Evolutionary conservation across 2,113 vertebrate species (phyloP).

Genomic region (Gasterosteus aculeatus): DNA sequence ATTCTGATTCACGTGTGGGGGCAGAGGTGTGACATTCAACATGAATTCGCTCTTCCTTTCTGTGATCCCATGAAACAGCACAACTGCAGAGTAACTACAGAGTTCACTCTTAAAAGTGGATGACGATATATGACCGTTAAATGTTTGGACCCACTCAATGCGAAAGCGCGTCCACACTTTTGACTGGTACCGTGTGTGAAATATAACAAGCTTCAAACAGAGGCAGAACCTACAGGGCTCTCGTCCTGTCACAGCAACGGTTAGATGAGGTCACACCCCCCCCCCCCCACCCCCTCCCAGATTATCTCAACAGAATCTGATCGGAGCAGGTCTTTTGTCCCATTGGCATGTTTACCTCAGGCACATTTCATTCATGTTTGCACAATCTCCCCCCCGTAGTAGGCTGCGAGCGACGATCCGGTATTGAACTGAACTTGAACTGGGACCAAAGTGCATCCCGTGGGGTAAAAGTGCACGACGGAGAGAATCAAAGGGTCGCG

Average conservation of each 20-base stretch:
- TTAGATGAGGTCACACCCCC: slow-evolving; percentile 65
- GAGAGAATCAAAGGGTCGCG: slow-evolving; percentile 8
- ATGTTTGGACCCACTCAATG: neutral
- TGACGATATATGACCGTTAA: neutral
- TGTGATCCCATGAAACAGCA: slow-evolving; percentile 15
- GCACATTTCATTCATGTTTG: slow-evolving; percentile 68
- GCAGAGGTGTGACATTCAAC: slow-evolving; percentile 51
- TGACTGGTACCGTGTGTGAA: too few relatives aligned
- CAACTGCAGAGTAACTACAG: slow-evolving; percentile 6
- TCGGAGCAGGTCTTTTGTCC: slow-evolving; percentile 73
- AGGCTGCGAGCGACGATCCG: slow-evolving; percentile 11
- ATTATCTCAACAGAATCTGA: slow-evolving; percentile 78
- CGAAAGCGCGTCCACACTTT: too few relatives aligned
- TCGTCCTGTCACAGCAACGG: slow-evolving; percentile 52
- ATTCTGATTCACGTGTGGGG: slow-evolving; percentile 28
- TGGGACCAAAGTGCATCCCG: neutral
- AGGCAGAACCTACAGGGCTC: slow-evolving; percentile 12
- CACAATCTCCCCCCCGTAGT: slow-evolving; percentile 42
- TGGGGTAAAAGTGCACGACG: slow-evolving; percentile 46
- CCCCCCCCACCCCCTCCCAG: slow-evolving; percentile 42
- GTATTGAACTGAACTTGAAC: neutral
- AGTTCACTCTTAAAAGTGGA: slow-evolving; percentile 36
- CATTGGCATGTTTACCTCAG: slow-evolving; percentile 62
- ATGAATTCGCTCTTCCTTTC: slow-evolving; percentile 41
- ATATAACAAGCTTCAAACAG: neutral